Base-by-base conservation (phyloP, 2,113 vertebrate species). In the Empidonax alnorum region DNA sequence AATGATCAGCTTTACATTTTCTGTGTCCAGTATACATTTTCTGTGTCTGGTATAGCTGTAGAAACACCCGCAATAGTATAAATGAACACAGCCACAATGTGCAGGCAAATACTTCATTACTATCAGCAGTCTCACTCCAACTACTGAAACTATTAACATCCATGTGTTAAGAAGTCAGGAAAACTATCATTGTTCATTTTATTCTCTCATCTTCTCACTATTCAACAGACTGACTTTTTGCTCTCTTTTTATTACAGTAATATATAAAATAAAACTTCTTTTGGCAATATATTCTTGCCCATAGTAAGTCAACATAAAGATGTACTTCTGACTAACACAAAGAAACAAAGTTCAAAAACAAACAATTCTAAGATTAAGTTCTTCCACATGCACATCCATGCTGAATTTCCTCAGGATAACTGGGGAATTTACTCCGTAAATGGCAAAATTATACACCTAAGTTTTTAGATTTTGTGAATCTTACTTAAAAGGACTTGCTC, bases 321-420 rank as follows among this genome's bases (percentile, higher is more conserved):
- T 15, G 9, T 42, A 27, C 5, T 66, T 80, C 75, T 49, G 31
- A 76, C 55, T 69, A 69, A 31, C 44, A 65, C 17, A 76, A 82
- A 63, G 46, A 81, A 82, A 37, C 10, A 85, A 65, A 27, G 10
- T 42, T 56, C 13, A 14, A 58, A 76, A 3, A 30, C 65, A 82
- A 79, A 33, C 14, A 86, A 42, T 50, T 50, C 28, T 39, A 58
- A 18, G 22, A 49, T 63, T 17, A 46, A 65, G 13, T 42, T 88
- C 28, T 39, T 55, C 59, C 10, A 19, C 5, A 7, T 0, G 4
- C 1, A 2, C 16, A 39, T 23, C 35, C 1, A 0, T 14, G 21
- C 16, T 62, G 35, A 62, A 46, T 62, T 67, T 80, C 30, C 21
- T 25, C 23, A 47, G 71, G 7, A n/a, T 39, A 46, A 24, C 12